Percentiles rank a stretch among this genome's conserved stretches.
Conservation (phyloP, 2,888 invertebrate species). For the Macaria liturata region DNA sequence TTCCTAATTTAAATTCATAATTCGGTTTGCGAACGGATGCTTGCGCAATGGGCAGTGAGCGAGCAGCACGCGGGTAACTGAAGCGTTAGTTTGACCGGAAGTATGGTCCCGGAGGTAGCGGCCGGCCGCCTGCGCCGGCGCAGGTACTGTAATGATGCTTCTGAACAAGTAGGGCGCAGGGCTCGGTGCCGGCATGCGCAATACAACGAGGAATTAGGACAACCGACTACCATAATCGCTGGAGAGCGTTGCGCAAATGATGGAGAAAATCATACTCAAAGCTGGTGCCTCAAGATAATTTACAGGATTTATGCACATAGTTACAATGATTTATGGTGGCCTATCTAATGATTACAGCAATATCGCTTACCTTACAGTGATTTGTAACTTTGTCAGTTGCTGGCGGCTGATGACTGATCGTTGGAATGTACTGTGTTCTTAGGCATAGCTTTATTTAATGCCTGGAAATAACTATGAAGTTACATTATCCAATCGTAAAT, state of each 20-base stretch:
- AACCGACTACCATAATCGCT: slow-evolving; percentile 41
- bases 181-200: slow-evolving; percentile 51
- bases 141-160: slow-evolving; percentile 50
- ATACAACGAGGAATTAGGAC: slow-evolving; percentile 47
- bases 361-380: not conserved
- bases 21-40: slow-evolving; percentile 61
- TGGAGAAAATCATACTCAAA: slow-evolving; percentile 29
- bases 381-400: not conserved
- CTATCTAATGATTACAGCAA: slow-evolving; percentile 4
- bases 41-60: slow-evolving; percentile 55
- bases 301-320: slow-evolving; percentile 37
- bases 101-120: slow-evolving; percentile 44
- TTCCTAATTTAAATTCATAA: slow-evolving; percentile 50
- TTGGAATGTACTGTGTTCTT: no score
- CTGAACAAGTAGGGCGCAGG: slow-evolving; percentile 51
- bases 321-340: slow-evolving; percentile 26
- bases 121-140: slow-evolving; percentile 17
- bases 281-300: slow-evolving; percentile 36
- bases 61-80: slow-evolving; percentile 42
- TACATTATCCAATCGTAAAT: no score
- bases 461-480: no score
- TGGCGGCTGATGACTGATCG: no score
- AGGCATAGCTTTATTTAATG: no score
- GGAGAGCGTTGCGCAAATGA: slow-evolving; percentile 42
- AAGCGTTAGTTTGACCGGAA: slow-evolving; percentile 67